phyloP scores from a whole-genome alignment of 2,888 invertebrate genomes.

The Monoplex corrugatus region DNA sequence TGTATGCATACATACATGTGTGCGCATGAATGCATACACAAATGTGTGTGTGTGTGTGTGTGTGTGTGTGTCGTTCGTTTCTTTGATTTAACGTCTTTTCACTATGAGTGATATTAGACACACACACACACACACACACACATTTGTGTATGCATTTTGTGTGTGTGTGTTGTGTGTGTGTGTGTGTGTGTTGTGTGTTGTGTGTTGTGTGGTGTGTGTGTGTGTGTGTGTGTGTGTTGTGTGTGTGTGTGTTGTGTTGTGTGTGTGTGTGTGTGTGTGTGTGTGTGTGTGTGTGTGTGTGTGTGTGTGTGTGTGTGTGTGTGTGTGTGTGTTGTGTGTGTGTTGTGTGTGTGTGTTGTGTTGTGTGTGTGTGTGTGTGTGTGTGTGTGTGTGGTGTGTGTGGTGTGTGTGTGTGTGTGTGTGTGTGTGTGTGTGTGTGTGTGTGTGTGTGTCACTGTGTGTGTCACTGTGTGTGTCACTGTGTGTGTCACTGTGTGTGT shows the following conservation, averaged over 20 bases:
- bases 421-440: not conserved
- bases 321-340: too few species aligned
- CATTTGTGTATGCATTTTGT: not conserved
- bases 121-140: too few species aligned
- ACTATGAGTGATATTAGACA: too few species aligned
- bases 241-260: too few species aligned
- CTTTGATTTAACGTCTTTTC: too few species aligned
- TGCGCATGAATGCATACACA: not conserved
- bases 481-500: not conserved
- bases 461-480: not conserved
- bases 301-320: too few species aligned
- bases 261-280: not conserved
- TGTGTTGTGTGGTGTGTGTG: not conserved
- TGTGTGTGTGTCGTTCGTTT: not conserved
- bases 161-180: not conserved
- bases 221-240: not conserved
- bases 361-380: too few species aligned
- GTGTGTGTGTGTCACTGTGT: not conserved
- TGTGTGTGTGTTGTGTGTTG: not conserved
- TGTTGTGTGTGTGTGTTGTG: too few species aligned
- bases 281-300: too few species aligned
- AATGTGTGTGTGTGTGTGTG: not conserved
- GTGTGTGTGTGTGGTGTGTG: too few species aligned
- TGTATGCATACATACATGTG: not conserved
- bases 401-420: not conserved